A percentile compares a stretch with the other conserved stretches of the same genome.
phyloP scores from a whole-genome alignment of 2,113 vertebrate genomes.

The Vidua chalybeata region DNA sequence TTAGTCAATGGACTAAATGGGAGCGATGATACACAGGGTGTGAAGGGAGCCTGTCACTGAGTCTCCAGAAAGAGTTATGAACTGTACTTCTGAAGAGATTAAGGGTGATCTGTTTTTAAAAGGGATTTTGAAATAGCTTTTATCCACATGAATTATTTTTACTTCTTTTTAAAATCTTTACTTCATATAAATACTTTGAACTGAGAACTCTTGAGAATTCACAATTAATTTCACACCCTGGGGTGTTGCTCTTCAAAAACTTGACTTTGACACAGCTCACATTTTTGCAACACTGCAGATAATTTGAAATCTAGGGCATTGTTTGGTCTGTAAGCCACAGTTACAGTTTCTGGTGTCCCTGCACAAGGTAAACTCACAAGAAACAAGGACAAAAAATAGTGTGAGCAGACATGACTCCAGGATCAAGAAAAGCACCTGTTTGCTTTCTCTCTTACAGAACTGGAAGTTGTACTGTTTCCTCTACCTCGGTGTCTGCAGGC shows the following conservation, averaged over 20 bases:
- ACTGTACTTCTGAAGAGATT: neutral
- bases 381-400: neutral
- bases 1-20: neutral
- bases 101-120: neutral
- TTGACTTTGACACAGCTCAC: neutral
- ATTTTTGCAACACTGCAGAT: neutral
- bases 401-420: neutral
- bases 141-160: neutral
- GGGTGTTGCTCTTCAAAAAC: neutral
- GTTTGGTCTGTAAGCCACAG: neutral
- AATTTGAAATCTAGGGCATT: neutral
- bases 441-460: neutral
- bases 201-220: neutral
- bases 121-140: neutral
- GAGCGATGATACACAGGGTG: rapidly evolving
- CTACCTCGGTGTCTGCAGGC: neutral
- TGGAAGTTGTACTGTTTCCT: neutral
- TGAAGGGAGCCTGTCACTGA: neutral
- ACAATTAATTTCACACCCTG: neutral
- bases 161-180: neutral
- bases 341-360: neutral
- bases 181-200: neutral
- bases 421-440: neutral
- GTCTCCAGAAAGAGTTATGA: neutral
- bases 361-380: neutral